Base-by-base conservation (phyloP, 2,797 vertebrate genomes). In the Heteromormyrus szaboi region DNA sequence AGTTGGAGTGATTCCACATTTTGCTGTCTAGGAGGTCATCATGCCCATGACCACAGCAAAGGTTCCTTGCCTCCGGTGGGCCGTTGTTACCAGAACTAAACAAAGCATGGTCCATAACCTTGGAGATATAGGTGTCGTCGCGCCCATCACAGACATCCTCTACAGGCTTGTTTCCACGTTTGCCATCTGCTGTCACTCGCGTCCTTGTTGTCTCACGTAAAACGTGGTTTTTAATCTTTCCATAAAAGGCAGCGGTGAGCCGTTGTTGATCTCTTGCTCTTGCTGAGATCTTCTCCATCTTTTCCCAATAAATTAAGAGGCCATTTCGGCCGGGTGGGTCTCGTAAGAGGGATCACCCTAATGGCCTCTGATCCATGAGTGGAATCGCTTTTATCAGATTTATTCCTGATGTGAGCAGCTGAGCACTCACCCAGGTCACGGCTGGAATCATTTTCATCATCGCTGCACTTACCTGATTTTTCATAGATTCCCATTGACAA, bases 391-490 rank as follows among this genome's bases (percentile, higher is more conserved):
- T 50, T 53, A 46, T 46, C 46, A 86, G 88, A 85, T 59, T 89
- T 72, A 76, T 88, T 48, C 29, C 17, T 51, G 72, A 89, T 44
- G 50, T 86, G 50, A 76, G 41, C 41, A 50, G 6, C 11, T 91
- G 90, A 84, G 2, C 89, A 33, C 89, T 90, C 91, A 65, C 88
- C 91, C 92, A 92, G 92, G 89, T 88, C 59, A 53, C 2, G 2
- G 29, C 84, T 44, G 59, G 62, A 88, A 90, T 93, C 81, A 56
- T 88, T 94, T 91, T 95, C 94, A 96, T 95, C 93, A 94, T 91
- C 89, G 91, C 93, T 92, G 90, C 89, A 91, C 93, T 93, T 93
- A 92, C 90, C 94, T 94, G 94, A 95, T 95, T 94, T 92, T 19
- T 68, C 25, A 90, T 90, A 93, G 94, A 94, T 93, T 94, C 93